Base-by-base conservation (phyloP, 30 jellyfish, hydroid and myxozoan species). In the Pelagia noctiluca region DNA sequence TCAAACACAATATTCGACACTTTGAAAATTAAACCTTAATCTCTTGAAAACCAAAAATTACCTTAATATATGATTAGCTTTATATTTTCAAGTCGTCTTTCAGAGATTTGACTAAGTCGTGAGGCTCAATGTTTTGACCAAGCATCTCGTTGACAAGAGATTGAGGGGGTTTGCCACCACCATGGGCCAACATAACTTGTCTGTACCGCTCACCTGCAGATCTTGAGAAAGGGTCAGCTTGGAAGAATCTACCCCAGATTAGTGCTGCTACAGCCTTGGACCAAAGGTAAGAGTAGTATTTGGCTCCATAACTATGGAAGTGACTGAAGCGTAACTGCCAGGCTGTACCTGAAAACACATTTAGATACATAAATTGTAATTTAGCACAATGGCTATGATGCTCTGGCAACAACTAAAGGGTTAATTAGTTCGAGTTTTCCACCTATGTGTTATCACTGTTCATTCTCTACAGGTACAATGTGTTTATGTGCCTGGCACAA, bases 321-420 rank as follows among this genome's bases (percentile, higher is more conserved):
- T 93, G 99, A 60, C 96, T 83, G 89, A 93, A 93, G 11, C 98
- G 96, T 32, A 92, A 87, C 50, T 92, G 98, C 98, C 98, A 92
- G 12, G 96, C 95, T n/a, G 96, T 83, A 13, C 96, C 98, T 92
- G 47, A 1, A 33, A n/a, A n/a, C n/a, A n/a, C n/a, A n/a, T n/a
- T n/a, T n/a, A n/a, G n/a, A n/a, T n/a, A n/a, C n/a, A n/a, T n/a
- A n/a, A n/a, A n/a, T n/a, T 64, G 33, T 25, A 25, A 12, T 38
- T 19, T 64, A 7, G 21, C 28, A 33, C 47, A 64, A 22, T 22
- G 30, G 31, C 16, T 12, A 12, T 61, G 11, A 61, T 25, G 74
- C 23, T 16, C 74, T 16, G 11, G 31, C 74, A 47, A 47, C 62
- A 47, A n/a, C n/a, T 47, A 47, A 47, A 47, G 62, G n/a, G n/a